Evolutionary conservation across 2,113 vertebrate genomes (phyloP), one percentile per base, ranked within the genome.

Genomic region (Forbesichthys papilliferus): DNA sequence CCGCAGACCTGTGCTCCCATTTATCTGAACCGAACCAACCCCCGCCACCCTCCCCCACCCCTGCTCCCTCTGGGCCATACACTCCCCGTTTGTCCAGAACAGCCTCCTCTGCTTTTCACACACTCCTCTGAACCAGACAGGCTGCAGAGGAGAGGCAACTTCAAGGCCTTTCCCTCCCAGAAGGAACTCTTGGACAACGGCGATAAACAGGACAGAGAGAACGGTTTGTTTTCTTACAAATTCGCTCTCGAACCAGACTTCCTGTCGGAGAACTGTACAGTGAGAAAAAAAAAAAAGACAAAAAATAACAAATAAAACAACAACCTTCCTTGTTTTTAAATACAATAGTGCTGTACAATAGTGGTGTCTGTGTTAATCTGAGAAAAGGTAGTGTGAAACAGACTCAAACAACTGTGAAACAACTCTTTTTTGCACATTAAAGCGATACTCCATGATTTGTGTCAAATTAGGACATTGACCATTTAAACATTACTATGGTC

Each of bases 81-180:
- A 18, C 53, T 56, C 66, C 61, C 63, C 73, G 54, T 64, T 58
- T 65, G 73, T 73, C 60, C 71, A 81, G 27, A 83, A 80, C 82
- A 87, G 86, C 79, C 89, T 88, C 89, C 83, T 82, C 87, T 74
- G 57, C 84, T 83, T 86, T 91, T 89, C 89, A 89, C 85, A 90
- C 76, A 69, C 56, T 66, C 48, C 9, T 87, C 75, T 78, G 72
- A 84, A 88, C 79, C 79, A 68, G 73, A 86, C 70, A 78, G 72
- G 73, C 79, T 69, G 66, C 61, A 64, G 69, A 81, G 74, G 77
- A 80, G 81, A 48, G 75, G 61, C 61, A 66, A 69, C 71, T 77
- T 71, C 57, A 74, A 69, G 80, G 68, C 60, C 57, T 77, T 80
- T 65, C 69, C 58, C 55, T 84, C 62, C 54, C 66, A 74, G 63